phyloP scores from a whole-genome alignment of 2,888 invertebrate species.

The Esperia sulphurella region DNA sequence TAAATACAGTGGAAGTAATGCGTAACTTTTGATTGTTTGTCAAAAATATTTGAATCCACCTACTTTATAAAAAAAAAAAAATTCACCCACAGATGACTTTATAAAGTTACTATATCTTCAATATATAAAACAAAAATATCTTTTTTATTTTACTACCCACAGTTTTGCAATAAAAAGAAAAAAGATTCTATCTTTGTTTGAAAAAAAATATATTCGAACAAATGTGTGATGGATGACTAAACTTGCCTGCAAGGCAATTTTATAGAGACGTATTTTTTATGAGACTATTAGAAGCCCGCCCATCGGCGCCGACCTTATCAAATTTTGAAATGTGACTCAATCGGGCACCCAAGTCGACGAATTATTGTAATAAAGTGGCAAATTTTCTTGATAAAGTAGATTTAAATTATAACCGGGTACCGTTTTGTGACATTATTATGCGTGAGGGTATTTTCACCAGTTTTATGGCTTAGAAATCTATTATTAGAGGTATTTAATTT shows the following conservation, averaged over 20 bases:
- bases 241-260: not conserved
- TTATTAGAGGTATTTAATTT: too few species aligned
- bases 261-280: conserved; percentile 13
- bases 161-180: too few species aligned
- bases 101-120: too few species aligned
- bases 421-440: conserved; percentile 30
- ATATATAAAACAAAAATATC: too few species aligned
- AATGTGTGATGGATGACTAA: not conserved
- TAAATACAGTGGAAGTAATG: too few species aligned
- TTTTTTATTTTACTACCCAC: too few species aligned
- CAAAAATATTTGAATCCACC: too few species aligned
- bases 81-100: too few species aligned
- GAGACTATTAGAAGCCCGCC: conserved; percentile 41
- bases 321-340: conserved; percentile 35
- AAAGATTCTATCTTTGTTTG: not conserved
- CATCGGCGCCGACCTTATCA: conserved; percentile 40
- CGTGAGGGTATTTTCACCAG: not conserved
- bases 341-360: conserved; percentile 34
- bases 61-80: too few species aligned
- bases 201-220: not conserved
- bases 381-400: conserved; percentile 39
- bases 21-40: too few species aligned
- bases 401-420: conserved; percentile 31
- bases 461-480: not conserved
- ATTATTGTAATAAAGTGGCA: conserved; percentile 46